A percentile compares a stretch with the other conserved stretches of the same genome.
Evolutionary conservation across 2,888 invertebrate genomes (phyloP).

Genomic region (Volucella zonaria): DNA sequence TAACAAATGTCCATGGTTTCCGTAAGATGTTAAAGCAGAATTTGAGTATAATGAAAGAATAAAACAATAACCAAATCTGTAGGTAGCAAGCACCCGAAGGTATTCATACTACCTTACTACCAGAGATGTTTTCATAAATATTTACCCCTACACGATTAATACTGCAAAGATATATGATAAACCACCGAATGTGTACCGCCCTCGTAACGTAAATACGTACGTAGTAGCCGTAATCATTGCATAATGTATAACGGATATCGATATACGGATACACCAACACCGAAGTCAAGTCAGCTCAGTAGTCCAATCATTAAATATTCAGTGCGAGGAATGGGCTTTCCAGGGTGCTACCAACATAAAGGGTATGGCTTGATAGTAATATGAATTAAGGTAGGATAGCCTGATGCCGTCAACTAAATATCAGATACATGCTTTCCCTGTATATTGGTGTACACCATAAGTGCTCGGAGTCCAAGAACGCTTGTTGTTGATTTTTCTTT

Average conservation of each 20-base stretch:
- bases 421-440: constrained; percentile 30
- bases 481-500: constrained; percentile 42
- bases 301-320: constrained; percentile 54
- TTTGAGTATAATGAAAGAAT: not conserved
- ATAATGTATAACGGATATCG: constrained; percentile 55
- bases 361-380: constrained; percentile 2
- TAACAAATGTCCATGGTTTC: not conserved
- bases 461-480: too few relatives aligned
- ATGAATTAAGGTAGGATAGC: constrained; percentile 25
- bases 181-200: not conserved
- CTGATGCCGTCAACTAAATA: constrained; percentile 39
- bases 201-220: constrained; percentile 13
- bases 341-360: not conserved
- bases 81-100: not conserved
- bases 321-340: not conserved
- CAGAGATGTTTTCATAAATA: constrained; percentile 52
- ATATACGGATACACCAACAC: constrained; percentile 13
- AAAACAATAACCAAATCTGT: constrained; percentile 34
- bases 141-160: constrained; percentile 34
- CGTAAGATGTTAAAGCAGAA: not conserved
- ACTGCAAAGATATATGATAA: constrained; percentile 30
- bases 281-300: constrained; percentile 9
- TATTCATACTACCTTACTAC: too few relatives aligned
- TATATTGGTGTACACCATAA: not conserved
- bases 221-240: constrained; percentile 34